phyloP scores from a whole-genome alignment of 2,888 invertebrate genomes.

The Trileptium ribeirensis region DNA sequence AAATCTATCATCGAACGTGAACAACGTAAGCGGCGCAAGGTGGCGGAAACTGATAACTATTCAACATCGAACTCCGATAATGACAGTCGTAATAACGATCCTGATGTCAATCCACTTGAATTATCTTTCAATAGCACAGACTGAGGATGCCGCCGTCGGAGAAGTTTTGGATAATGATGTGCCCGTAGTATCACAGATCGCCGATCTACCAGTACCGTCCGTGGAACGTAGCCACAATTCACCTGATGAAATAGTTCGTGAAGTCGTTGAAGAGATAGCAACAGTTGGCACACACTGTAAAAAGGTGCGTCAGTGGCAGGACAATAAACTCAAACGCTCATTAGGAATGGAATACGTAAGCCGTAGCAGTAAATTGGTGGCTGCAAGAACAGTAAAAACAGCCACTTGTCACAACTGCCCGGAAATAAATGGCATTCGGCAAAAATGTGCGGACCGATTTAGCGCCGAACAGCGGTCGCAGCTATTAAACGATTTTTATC shows the following conservation, averaged over 20 bases:
- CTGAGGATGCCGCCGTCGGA: not conserved
- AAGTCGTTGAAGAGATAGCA: not conserved
- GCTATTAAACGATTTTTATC: not conserved
- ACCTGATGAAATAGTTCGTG: too few species aligned
- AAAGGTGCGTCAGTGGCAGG: not conserved
- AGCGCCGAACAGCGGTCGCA: not conserved
- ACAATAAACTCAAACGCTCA: not conserved
- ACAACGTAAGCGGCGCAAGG: not conserved
- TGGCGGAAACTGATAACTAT: not conserved
- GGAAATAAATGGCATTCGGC: not conserved
- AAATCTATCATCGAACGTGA: not conserved
- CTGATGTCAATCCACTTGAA: not conserved
- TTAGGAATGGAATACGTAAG: not conserved
- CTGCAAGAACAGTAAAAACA: not conserved
- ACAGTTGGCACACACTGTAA: not conserved
- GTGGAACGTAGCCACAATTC: too few species aligned
- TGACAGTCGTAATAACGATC: not conserved
- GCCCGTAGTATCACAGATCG: too few species aligned
- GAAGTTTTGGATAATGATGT: too few species aligned
- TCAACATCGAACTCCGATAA: not conserved
- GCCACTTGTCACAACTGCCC: not conserved
- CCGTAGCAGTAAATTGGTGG: not conserved
- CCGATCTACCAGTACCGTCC: too few species aligned
- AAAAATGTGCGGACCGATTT: not conserved
- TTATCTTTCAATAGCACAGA: not conserved